Base-by-base conservation (phyloP, 2,797 vertebrate genomes). In the Liasis olivaceus region DNA sequence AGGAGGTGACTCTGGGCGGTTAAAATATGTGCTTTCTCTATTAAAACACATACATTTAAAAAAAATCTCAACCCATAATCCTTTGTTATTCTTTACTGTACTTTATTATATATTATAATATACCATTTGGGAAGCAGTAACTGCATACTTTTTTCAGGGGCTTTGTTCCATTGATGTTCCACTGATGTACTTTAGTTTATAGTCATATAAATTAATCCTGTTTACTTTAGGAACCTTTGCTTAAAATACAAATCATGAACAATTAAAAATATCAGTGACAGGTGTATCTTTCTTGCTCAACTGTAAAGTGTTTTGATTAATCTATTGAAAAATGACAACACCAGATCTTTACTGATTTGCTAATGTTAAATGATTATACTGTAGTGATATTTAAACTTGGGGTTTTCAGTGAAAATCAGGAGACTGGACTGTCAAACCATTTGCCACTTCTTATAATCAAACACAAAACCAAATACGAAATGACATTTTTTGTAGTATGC, bases 321-420 rank as follows among this genome's bases (percentile, higher is more conserved):
- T 28, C n/a, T 62, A 89, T 86, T 2, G n/a, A 56, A 95, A n/a
- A 59, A 90, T 85, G 31, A 87, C 87, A 95, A 92, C 72, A 58
- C 47, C 84, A 94, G 6, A 64, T 4, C 56, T 17, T 81, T 69
- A 31, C 92, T 94, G 86, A 92, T 56, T 90, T 92, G 42, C 93
- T 93, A 94, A 92, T 31, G 86, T 8, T 56, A 93, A 93, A 92
- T 77, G 31, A 93, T 94, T 87, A 89, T 31, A 88, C 60, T 1
- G 72, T 14, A 90, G 42, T 72, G 93, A 42, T 91, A 77, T 24
- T n/a, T 51, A 94, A 95, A 93, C 42, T 58, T 88, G 85, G 87
- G 89, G 24, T 14, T 31, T 60, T 62, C 17, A 77, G 22, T 42
- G 85, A 85, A 86, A 87, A 91, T 28, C 26, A 69, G 17, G 31